phyloP scores from a whole-genome alignment of 2,888 invertebrate species.

The Lasioglossum morio region DNA sequence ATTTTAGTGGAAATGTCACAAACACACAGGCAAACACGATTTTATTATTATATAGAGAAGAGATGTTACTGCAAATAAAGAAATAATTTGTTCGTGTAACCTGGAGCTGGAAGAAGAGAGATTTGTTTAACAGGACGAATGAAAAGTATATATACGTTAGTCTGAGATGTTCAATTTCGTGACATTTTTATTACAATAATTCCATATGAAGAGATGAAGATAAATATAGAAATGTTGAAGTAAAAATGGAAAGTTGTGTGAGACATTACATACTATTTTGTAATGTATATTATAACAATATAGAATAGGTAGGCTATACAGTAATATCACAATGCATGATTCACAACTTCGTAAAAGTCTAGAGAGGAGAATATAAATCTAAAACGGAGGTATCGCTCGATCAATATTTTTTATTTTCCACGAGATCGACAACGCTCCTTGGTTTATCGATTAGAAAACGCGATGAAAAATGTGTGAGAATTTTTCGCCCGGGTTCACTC shows the following conservation, averaged over 20 bases:
- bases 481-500: background rate
- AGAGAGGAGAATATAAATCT: slow-evolving; percentile 75
- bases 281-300: slow-evolving; percentile 78
- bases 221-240: slow-evolving; percentile 84
- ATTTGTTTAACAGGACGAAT: background rate
- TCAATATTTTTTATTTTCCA: slow-evolving; percentile 28
- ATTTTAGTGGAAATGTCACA: no score
- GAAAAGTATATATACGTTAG: background rate
- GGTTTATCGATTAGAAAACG: slow-evolving; percentile 61
- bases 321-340: slow-evolving; percentile 85
- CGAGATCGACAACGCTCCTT: slow-evolving; percentile 43
- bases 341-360: slow-evolving; percentile 82
- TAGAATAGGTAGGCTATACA: slow-evolving; percentile 83
- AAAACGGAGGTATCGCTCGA: slow-evolving; percentile 47
- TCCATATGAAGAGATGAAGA: slow-evolving; percentile 84
- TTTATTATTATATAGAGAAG: no score
- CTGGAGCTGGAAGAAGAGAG: background rate
- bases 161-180: slow-evolving; percentile 70
- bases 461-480: slow-evolving; percentile 56
- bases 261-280: slow-evolving; percentile 74
- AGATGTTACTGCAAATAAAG: no score
- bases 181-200: slow-evolving; percentile 83
- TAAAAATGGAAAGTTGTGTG: slow-evolving; percentile 83
- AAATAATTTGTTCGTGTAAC: no score
- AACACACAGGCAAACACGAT: no score